phyloP scores from a whole-genome alignment of 2,113 vertebrate genomes.

The Talpa occidentalis region DNA sequence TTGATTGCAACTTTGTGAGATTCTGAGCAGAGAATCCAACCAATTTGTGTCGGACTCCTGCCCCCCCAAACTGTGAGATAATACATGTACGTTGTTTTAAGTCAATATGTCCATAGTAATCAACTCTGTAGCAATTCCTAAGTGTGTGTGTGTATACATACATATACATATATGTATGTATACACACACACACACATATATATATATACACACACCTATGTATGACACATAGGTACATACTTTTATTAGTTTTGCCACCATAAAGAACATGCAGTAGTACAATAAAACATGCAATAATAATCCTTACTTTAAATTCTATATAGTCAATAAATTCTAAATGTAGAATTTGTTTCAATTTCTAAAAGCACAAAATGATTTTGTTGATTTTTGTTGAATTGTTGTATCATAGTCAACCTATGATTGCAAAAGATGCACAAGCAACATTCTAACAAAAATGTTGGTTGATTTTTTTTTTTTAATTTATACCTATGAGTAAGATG shows the following conservation, averaged over 20 bases:
- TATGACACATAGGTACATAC: neutral
- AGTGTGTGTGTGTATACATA: neutral
- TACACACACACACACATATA: too few relatives aligned
- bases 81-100: neutral
- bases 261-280: neutral
- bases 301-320: neutral
- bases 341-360: too few relatives aligned
- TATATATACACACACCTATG: neutral
- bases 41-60: neutral
- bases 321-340: neutral
- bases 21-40: neutral
- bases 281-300: neutral
- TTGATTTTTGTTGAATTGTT: neutral
- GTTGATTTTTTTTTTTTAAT: neutral
- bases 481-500: neutral
- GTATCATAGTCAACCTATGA: neutral
- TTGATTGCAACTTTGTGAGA: too few relatives aligned
- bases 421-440: neutral
- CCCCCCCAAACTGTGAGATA: neutral
- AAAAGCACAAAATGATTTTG: neutral
- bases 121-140: neutral
- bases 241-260: neutral
- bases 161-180: neutral
- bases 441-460: neutral
- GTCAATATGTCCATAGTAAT: neutral